phyloP scores from a whole-genome alignment of 2,797 vertebrate species.

The Buphagus erythrorhynchus region DNA sequence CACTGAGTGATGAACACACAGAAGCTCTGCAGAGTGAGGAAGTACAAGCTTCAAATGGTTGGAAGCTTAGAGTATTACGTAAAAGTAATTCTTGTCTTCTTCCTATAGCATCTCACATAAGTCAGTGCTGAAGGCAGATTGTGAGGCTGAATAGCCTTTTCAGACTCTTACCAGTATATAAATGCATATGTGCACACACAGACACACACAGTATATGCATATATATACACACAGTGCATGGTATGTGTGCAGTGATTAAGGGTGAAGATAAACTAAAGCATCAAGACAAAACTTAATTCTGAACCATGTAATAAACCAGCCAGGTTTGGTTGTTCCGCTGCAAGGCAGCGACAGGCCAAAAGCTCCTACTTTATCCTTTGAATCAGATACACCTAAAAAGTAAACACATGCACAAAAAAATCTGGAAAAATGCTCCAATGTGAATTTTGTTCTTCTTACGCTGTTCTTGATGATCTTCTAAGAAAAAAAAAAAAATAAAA shows the following conservation, averaged over 20 bases:
- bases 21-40: not conserved
- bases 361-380: not conserved
- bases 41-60: not conserved
- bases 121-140: not conserved
- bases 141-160: not conserved
- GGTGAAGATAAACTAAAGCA: not conserved
- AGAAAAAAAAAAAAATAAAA: not conserved
- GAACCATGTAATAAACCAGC: not conserved
- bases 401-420: not conserved
- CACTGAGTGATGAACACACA: not conserved
- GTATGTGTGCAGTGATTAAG: not conserved
- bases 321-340: not conserved
- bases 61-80: not conserved
- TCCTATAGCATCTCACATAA: not conserved
- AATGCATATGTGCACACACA: rapidly evolving
- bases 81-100: not conserved
- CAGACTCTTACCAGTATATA: not conserved
- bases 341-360: not conserved
- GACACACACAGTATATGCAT: not conserved
- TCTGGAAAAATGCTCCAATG: not conserved
- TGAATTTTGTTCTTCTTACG: not conserved
- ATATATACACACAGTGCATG: rapidly evolving
- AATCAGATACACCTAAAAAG: not conserved
- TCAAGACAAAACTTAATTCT: not conserved
- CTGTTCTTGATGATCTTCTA: not conserved